Base-by-base conservation (phyloP, 1,140 invertebrate genomes). In the Wiebesia pumilae region DNA sequence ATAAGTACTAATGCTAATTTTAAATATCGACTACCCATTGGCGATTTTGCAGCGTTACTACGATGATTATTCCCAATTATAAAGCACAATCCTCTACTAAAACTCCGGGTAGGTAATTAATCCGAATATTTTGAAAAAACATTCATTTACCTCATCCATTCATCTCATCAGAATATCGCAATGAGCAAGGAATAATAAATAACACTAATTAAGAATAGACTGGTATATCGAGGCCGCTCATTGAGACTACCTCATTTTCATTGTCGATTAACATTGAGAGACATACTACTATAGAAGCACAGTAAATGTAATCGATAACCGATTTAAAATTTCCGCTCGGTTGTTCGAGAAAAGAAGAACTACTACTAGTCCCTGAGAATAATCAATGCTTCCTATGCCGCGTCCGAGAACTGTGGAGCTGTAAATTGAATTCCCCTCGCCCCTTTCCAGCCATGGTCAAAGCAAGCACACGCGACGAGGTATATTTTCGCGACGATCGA, bases 321-420 rank as follows among this genome's bases (percentile, higher is more conserved):
- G 86, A 87, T 87, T 87, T 84, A 87, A 84, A 87, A 87, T 87
- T 87, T 87, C 82, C 78, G 86, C 65, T 75, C 51, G 82, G 69
- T 81, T 73, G 54, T 80, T 71, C 86, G 75, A 54, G 54, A 79
- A 65, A 83, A 86, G 75, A 43, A 65, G 21, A 77, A 38, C 21
- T 19, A 73, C 47, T 19, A 14, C 51, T 54, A 40, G n/a, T 58
- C 84, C 33, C 65, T 81, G 84, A 81, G 81, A 75, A 83, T 87
- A 87, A 87, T 87, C 81, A 80, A 87, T 87, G 86, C 71, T 69
- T 69, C 73, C 86, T 73, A 47, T 12, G 30, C 21, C 78, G 67
- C 71, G n/a, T 65, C 10, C 38, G 38, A 77, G 35, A 69, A 81
- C 84, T 73, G 33, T 81, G 75, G 54, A 65, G n/a, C 58, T 80